Percentiles rank a stretch among this genome's conserved stretches.
These are phyloP conservation scores for human (Homo sapiens) DNA, from an alignment of 2,113 vertebrate genomes.

Conservation along the genomic window DNA sequence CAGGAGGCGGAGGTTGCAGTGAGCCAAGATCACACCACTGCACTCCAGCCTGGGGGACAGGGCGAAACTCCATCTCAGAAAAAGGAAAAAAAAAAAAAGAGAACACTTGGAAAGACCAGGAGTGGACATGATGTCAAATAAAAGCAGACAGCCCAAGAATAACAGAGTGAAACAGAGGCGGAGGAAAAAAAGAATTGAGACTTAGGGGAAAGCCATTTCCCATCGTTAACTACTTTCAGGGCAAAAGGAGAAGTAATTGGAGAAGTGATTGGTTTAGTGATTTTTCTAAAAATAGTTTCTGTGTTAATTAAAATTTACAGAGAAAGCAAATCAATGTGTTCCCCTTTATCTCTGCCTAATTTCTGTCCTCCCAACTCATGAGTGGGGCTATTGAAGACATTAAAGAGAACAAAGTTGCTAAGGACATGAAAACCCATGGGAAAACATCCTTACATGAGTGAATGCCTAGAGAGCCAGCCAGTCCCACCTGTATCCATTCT, in stretches of 20 bases:
- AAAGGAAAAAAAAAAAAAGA: no score
- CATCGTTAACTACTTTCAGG: not conserved
- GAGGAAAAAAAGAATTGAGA: not conserved
- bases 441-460: not conserved
- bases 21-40: no score
- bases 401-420: not conserved
- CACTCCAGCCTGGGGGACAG: no score
- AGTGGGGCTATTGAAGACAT: not conserved
- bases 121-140: not conserved
- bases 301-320: not conserved
- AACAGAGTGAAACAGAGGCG: not conserved
- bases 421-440: not conserved
- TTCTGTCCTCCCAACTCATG: not conserved
- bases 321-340: not conserved
- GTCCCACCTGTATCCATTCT: not conserved
- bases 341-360: not conserved
- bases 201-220: not conserved
- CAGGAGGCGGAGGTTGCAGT: no score
- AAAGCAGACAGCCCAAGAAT: not conserved
- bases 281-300: not conserved
- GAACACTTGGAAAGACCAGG: not conserved
- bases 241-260: not conserved
- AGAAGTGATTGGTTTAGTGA: not conserved
- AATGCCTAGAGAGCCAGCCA: not conserved
- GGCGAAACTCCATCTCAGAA: no score